Conservation (phyloP, 1,140 invertebrate genomes). For the Neuroterus valhalla region DNA sequence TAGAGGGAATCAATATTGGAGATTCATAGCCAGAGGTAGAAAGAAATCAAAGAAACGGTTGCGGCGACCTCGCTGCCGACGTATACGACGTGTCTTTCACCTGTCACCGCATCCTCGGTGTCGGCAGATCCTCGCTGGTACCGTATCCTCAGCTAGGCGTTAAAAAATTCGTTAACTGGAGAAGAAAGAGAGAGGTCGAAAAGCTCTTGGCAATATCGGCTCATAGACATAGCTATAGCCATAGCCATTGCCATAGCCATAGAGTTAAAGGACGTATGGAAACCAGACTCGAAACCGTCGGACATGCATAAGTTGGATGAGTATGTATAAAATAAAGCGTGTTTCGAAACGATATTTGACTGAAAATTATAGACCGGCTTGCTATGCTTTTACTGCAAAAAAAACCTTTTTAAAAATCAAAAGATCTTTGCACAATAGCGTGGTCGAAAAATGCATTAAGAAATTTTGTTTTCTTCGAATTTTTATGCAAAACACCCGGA, state of each 20-base stretch:
- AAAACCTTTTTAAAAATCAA: background rate
- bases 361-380: slow-evolving; percentile 15
- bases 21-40: slow-evolving; percentile 14
- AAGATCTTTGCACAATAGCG: background rate
- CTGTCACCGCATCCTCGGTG: slow-evolving; percentile 26
- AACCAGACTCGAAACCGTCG: slow-evolving; percentile 6
- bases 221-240: background rate
- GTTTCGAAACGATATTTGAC: slow-evolving; percentile 14
- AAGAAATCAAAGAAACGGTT: slow-evolving; percentile 20
- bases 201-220: slow-evolving; percentile 6
- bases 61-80: slow-evolving; percentile 13
- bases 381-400: slow-evolving; percentile 11
- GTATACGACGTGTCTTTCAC: slow-evolving; percentile 26
- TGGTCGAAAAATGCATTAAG: background rate
- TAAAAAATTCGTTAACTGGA: background rate
- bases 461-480: too few species aligned
- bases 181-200: slow-evolving; percentile 25
- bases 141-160: slow-evolving; percentile 5
- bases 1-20: background rate
- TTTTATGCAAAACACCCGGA: too few species aligned
- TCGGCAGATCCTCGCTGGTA: slow-evolving; percentile 12
- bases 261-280: slow-evolving; percentile 20
- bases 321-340: background rate
- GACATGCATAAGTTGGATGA: slow-evolving; percentile 4
- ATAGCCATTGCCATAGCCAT: background rate